Evolutionary conservation across 2,888 invertebrate genomes (phyloP).

Genomic region (Caenorhabditis zanzibari): DNA sequence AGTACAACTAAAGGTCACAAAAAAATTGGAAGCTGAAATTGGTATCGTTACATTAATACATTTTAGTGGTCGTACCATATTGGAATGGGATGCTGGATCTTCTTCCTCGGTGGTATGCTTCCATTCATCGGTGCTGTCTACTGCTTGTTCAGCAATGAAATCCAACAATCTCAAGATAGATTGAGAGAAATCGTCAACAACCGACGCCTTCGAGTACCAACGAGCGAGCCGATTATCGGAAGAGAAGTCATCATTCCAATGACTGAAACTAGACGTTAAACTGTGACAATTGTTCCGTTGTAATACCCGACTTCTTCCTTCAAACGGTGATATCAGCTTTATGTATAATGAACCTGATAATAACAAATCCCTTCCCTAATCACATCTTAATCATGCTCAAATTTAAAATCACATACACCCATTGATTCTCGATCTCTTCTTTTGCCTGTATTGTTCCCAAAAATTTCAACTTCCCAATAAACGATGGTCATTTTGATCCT

Average conservation of each 20-base stretch:
- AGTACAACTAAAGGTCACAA: no score
- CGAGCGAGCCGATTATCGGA: slow-evolving; percentile 2
- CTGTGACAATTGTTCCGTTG: background rate
- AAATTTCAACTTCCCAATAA: background rate
- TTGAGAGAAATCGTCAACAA: slow-evolving; percentile 1
- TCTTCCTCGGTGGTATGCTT: slow-evolving; percentile 43
- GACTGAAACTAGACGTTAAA: background rate
- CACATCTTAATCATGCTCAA: slow-evolving; percentile 6
- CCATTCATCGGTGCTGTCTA: slow-evolving; percentile 27
- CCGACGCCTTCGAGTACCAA: slow-evolving; percentile 10
- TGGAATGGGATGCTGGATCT: slow-evolving; percentile 46
- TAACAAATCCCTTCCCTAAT: background rate
- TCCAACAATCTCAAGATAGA: slow-evolving; percentile 17
- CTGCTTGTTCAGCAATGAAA: slow-evolving; percentile 37
- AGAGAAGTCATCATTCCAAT: slow-evolving; percentile 3
- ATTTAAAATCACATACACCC: background rate
- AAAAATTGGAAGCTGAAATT: no score
- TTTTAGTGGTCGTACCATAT: slow-evolving; percentile 39
- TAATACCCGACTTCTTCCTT: background rate
- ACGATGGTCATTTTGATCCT: slow-evolving; percentile 12
- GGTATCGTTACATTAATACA: no score
- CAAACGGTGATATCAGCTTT: background rate
- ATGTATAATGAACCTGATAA: slow-evolving; percentile 6
- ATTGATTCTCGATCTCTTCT: slow-evolving; percentile 24
- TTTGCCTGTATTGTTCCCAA: background rate